A percentile compares a stretch with the other conserved stretches of the same genome.
These are phyloP conservation scores for Folsomia candida DNA, from an alignment of 2,888 invertebrate genomes.

Conservation along the genomic window DNA sequence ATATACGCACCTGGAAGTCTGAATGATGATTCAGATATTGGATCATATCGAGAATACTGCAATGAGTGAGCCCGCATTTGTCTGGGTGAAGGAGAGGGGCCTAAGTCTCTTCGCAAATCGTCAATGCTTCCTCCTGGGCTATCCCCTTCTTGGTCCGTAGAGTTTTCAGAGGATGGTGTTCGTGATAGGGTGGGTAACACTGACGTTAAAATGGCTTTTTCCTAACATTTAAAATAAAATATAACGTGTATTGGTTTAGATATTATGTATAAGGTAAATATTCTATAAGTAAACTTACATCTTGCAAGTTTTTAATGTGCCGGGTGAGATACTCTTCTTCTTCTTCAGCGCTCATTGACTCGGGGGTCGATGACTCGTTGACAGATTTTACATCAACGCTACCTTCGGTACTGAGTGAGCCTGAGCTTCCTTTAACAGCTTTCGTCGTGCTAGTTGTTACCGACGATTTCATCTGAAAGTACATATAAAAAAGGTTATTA, in stretches of 20 bases:
- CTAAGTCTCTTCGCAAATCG: slow-evolving; percentile 53
- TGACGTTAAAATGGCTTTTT: slow-evolving; percentile 75
- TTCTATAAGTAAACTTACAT: slow-evolving; percentile 30
- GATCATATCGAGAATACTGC: slow-evolving; percentile 43
- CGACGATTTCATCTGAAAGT: slow-evolving; percentile 41
- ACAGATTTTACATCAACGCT: slow-evolving; percentile 38
- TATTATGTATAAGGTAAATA: not conserved
- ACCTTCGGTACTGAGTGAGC: slow-evolving; percentile 41
- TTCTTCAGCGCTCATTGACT: slow-evolving; percentile 50
- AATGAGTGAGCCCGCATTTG: slow-evolving; percentile 43
- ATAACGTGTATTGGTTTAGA: not conserved
- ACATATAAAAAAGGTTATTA: too few species aligned
- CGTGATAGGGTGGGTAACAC: slow-evolving; percentile 76
- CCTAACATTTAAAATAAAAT: slow-evolving; percentile 59
- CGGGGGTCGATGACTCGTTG: slow-evolving; percentile 39
- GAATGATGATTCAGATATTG: slow-evolving; percentile 31
- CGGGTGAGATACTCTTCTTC: slow-evolving; percentile 49
- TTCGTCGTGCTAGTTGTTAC: slow-evolving; percentile 23
- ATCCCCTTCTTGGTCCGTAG: slow-evolving; percentile 68
- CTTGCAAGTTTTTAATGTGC: slow-evolving; percentile 45
- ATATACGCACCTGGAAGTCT: slow-evolving; percentile 25
- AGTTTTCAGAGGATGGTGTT: slow-evolving; percentile 82
- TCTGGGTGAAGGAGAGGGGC: slow-evolving; percentile 37
- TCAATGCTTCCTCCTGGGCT: slow-evolving; percentile 63
- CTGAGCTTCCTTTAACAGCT: slow-evolving; percentile 39